Evolutionary conservation across 2,797 vertebrate genomes (phyloP), one percentile per base, ranked within the genome.

Genomic region (Anabacerthia variegaticeps): DNA sequence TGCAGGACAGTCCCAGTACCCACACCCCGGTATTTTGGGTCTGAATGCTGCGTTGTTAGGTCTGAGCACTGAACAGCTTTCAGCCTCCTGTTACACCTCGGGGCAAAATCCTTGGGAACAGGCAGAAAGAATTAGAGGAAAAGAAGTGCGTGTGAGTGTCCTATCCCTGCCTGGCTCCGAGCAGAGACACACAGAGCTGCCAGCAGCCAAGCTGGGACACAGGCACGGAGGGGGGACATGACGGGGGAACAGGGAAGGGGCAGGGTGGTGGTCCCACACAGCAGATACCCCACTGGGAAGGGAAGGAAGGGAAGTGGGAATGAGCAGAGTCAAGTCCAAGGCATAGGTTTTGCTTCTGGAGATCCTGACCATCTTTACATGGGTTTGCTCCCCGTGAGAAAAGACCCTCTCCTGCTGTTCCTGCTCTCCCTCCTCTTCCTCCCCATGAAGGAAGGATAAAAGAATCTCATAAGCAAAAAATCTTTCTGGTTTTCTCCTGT

Each of bases 81-180:
- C 69, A 12, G 0, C 65, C 85, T 87, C 61, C 49, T 74, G 46
- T 78, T 72, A 21, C 34, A 80, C 92, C 92, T 43, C 61, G 4
- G 61, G 92, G 95, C 81, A 76, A 95, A 94, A 54, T 94, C 59
- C 24, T 73, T 6, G 63, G 74, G 75, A 96, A 83, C 71, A 76
- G 77, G 80, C 80, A 92, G 80, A 84, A 92, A 34, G 58, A 93
- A 94, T 84, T 52, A 86, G 63, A 75, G 65, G 12, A 9, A 2
- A 44, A 36, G 32, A 63, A 91, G 18, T 61, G 44, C 20, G 49
- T 44, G 30, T 6, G 30, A 24, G 56, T 0, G 7, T 51, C 77
- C 51, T 6, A 0, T 56, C 59, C n/a, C 34, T n/a, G 37, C 51
- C 37, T 10, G 1, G 54, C 20, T 27, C 66, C 1, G 14, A 71